Percentiles rank a stretch among this genome's conserved stretches.
Conservation (phyloP, 1,140 invertebrate genomes). For the Meloidogyne floridensis region DNA sequence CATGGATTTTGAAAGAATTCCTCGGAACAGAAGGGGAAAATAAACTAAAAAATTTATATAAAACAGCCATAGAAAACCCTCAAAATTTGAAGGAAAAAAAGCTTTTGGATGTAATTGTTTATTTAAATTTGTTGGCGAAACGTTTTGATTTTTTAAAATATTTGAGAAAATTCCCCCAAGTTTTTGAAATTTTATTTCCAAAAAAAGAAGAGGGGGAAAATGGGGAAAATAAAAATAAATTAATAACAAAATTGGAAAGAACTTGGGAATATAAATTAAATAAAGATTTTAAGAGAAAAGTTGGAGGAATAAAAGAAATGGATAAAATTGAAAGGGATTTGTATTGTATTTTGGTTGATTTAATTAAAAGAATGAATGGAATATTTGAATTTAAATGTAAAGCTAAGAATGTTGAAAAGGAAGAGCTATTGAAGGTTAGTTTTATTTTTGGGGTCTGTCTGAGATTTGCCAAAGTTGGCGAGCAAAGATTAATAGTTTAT, state of each 20-base stretch:
- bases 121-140: background rate
- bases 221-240: background rate
- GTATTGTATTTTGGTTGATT: background rate
- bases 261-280: constrained; percentile 1
- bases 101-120: background rate
- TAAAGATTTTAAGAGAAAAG: constrained; percentile 1
- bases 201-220: background rate
- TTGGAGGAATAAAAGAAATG: background rate
- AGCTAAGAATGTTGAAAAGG: background rate
- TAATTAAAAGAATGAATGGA: background rate
- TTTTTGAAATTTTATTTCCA: background rate
- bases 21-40: background rate
- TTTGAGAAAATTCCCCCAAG: constrained; percentile 4
- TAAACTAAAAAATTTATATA: background rate
- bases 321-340: background rate
- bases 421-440: background rate
- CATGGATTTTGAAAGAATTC: background rate
- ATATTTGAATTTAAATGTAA: background rate
- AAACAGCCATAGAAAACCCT: background rate
- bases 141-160: background rate
- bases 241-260: constrained; percentile 1
- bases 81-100: background rate
- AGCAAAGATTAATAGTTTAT: too few relatives aligned
- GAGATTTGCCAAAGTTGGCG: too few relatives aligned
- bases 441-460: background rate